A percentile compares a stretch with the other conserved stretches of the same genome.
Conservation (phyloP, 1,140 invertebrate species). For the Eumaeus atala region DNA sequence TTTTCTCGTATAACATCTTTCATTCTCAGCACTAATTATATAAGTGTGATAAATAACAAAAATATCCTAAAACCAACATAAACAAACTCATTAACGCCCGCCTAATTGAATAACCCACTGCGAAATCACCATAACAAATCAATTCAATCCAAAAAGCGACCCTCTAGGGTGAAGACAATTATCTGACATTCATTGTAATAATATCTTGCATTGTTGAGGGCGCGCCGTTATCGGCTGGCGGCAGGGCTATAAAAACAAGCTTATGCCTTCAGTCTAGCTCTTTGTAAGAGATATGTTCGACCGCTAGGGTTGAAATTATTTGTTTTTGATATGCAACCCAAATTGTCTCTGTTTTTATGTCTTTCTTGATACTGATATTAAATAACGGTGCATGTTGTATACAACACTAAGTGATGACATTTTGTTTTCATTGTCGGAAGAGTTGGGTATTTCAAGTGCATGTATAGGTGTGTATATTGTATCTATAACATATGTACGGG, state of each 20-base stretch:
- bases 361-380: not conserved
- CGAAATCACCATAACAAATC: constrained; percentile 42
- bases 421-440: too few relatives aligned
- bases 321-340: constrained; percentile 15
- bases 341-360: constrained; percentile 4
- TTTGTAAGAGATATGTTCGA: constrained; percentile 32
- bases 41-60: too few relatives aligned
- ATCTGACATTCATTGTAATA: constrained; percentile 59
- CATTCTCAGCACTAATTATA: too few relatives aligned
- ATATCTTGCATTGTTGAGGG: constrained; percentile 62
- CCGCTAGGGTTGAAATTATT: constrained; percentile 17
- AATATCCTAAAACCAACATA: not conserved
- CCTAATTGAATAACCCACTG: constrained; percentile 24
- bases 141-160: constrained; percentile 46
- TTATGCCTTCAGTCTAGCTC: constrained; percentile 59
- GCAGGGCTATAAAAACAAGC: constrained; percentile 73
- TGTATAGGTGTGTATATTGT: too few relatives aligned
- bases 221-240: constrained; percentile 55
- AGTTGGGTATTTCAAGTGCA: too few relatives aligned
- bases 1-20: too few relatives aligned
- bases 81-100: constrained; percentile 7
- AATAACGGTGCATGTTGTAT: too few relatives aligned
- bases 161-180: constrained; percentile 44
- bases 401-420: too few relatives aligned
- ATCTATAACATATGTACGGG: too few relatives aligned